Base-by-base conservation (phyloP, 2,888 invertebrate species). In the Entomobrya multifasciata region DNA sequence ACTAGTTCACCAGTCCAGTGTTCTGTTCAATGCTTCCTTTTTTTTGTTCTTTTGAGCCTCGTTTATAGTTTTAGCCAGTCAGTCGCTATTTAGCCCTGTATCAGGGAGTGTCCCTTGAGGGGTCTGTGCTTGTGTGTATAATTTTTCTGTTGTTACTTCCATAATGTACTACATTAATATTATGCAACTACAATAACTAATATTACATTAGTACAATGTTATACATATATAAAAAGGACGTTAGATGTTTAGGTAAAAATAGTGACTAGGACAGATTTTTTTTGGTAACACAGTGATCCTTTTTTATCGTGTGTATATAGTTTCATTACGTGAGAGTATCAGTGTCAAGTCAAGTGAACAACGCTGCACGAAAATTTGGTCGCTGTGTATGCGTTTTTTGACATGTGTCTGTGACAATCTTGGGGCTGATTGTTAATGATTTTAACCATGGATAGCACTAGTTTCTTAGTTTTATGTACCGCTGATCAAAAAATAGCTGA, bases 71-170 rank as follows among this genome's bases (percentile, higher is more conserved):
- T 76, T 30, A 81, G 74, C 55, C 65, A 84, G 83, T 86, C 86
- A 86, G 87, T 87, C 78, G 76, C 76, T 47, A 82, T 67, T 87
- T 82, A 81, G 87, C 82, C 67, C 52, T 78, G 60, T 76, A 67
- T 62, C 65, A 47, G 81, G 77, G 82, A 82, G 81, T 77, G 55
- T 78, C 82, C 81, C 82, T 87, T 82, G 87, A 87, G 87, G 77
- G 74, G 55, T 86, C 57, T 62, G 78, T 78, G 60, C 25, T 62
- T 60, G 74, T 55, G 52, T 13, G 30, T 52, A 36, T 74, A 74
- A 70, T 55, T 67, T 15, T 65, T 52, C 44, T 72, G 47, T 70
- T 44, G 8, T 22, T 70, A 25, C 41, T 67, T 41, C 0, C 3
- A 6, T 70, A 70, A 15, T 70, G 70, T 70, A 70, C 47, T 47